These are phyloP conservation scores for Cydia fagiglandana DNA, from an alignment of 1,140 invertebrate species.

Conservation along the genomic window DNA sequence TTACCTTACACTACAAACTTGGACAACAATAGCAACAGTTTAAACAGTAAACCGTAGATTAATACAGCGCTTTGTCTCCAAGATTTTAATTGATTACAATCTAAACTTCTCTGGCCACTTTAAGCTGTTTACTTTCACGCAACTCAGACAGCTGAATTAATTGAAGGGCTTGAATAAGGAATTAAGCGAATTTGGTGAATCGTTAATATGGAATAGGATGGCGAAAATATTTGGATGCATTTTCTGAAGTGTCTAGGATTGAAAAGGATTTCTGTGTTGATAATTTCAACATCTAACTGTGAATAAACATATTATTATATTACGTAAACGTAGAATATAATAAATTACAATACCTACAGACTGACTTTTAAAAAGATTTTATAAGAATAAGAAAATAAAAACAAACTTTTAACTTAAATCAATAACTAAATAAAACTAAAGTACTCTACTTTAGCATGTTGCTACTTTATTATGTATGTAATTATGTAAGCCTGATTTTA, in stretches of 20 bases:
- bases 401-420: no score
- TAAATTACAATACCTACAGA: no score
- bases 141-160: background rate
- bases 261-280: background rate
- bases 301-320: no score
- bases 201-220: background rate
- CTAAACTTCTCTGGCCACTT: slow-evolving; percentile 22
- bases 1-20: background rate
- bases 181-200: background rate
- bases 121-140: slow-evolving; percentile 24
- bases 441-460: no score
- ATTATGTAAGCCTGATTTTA: no score
- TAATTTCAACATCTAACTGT: no score
- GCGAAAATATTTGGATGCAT: background rate
- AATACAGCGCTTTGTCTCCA: slow-evolving; percentile 15
- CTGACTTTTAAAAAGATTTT: no score
- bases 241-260: background rate
- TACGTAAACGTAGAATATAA: no score
- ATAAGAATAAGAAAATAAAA: no score
- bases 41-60: slow-evolving; percentile 20
- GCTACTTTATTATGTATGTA: no score
- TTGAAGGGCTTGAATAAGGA: background rate
- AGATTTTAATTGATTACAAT: slow-evolving; percentile 30
- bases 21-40: slow-evolving; percentile 11
- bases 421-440: no score